Evolutionary conservation across 2,888 invertebrate species (phyloP).

Genomic region (Cecidostiba fungosa): DNA sequence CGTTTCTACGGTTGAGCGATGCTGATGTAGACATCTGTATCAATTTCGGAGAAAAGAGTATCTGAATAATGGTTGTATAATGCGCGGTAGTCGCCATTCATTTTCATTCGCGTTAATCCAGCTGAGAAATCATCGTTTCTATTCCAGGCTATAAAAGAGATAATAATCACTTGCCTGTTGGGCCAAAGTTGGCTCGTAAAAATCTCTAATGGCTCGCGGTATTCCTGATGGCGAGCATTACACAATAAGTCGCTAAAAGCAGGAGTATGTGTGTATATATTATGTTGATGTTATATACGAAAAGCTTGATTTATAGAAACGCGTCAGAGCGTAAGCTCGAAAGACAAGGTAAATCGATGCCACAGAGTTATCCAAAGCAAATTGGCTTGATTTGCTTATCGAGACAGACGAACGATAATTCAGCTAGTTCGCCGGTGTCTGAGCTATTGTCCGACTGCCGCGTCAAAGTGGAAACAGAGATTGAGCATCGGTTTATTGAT

Average conservation of each 20-base stretch:
- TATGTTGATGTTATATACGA: too few relatives aligned
- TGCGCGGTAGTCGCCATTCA: background rate
- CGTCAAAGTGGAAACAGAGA: conserved; percentile 4
- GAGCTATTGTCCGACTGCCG: background rate
- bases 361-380: background rate
- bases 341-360: background rate
- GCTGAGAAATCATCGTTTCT: conserved; percentile 1
- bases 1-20: background rate
- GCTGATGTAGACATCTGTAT: background rate
- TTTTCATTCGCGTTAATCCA: background rate
- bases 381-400: background rate
- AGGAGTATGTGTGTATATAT: background rate
- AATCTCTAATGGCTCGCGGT: background rate
- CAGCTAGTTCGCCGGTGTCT: background rate
- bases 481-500: conserved; percentile 12
- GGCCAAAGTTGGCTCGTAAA: background rate
- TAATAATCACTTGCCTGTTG: conserved; percentile 3
- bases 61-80: background rate
- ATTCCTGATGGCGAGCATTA: too few relatives aligned
- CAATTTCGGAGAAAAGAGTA: background rate
- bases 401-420: background rate
- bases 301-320: background rate
- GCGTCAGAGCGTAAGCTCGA: background rate
- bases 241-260: background rate
- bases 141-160: background rate